Conservation (phyloP, 2,797 vertebrate species). For the Dendrocincla tyrannina region DNA sequence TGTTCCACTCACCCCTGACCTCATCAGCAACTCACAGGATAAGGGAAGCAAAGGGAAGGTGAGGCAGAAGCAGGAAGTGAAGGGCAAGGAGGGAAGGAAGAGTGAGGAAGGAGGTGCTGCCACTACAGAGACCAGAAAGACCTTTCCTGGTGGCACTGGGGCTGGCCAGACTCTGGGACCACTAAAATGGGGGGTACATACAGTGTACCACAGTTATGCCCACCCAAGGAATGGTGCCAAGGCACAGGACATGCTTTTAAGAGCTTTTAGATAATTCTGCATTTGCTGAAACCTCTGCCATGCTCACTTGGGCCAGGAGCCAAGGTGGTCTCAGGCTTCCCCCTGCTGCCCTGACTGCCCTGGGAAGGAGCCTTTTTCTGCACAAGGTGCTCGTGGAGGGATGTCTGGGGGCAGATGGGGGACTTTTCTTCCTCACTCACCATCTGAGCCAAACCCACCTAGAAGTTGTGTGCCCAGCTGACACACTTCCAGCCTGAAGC, state of each 20-base stretch:
- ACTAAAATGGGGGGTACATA: fast-evolving
- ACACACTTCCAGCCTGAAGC: not conserved
- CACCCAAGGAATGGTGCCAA: no score
- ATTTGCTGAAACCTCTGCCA: not conserved
- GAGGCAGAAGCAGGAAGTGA: not conserved
- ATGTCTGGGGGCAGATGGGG: fast-evolving
- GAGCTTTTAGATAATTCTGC: not conserved
- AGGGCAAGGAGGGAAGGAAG: not conserved
- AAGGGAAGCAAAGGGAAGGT: not conserved
- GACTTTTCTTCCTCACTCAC: not conserved
- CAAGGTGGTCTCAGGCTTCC: not conserved
- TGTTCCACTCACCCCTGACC: not conserved
- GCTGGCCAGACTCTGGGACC: not conserved
- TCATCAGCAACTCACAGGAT: not conserved
- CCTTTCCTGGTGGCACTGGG: not conserved
- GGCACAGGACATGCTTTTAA: not conserved
- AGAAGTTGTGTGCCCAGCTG: not conserved
- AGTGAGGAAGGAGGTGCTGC: not conserved
- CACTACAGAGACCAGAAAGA: not conserved
- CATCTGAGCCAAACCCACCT: not conserved
- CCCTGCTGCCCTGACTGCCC: not conserved
- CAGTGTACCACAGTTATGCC: fast-evolving
- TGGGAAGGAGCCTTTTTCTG: not conserved
- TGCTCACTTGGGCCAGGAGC: not conserved
- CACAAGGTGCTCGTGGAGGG: not conserved